These are phyloP conservation scores for Cydia pomonella DNA, from an alignment of 1,140 invertebrate genomes.

Conservation along the genomic window DNA sequence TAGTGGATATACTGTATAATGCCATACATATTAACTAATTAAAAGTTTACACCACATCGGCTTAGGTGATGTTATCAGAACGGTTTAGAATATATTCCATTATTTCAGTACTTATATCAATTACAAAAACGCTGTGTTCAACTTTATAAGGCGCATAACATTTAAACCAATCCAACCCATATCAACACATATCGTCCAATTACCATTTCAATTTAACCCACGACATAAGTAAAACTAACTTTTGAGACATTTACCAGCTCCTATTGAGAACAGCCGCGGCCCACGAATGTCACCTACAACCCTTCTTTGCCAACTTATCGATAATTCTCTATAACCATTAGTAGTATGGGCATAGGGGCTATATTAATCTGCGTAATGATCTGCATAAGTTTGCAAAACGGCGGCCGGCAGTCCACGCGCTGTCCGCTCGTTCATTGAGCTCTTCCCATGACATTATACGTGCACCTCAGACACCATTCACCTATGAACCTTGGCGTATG, in stretches of 20 bases:
- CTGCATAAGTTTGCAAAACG: conserved; percentile 53
- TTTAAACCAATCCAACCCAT: background rate
- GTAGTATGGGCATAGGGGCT: conserved; percentile 29
- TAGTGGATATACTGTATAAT: too few species aligned
- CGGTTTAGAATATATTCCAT: too few species aligned
- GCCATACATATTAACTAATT: too few species aligned
- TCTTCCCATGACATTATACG: conserved; percentile 80
- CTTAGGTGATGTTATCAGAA: too few species aligned
- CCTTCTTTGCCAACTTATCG: conserved; percentile 22
- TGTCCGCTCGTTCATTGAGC: conserved; percentile 77
- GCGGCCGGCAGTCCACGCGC: conserved; percentile 71
- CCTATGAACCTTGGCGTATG: conserved; percentile 45
- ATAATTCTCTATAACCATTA: background rate
- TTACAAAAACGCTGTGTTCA: too few species aligned
- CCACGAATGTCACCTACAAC: conserved; percentile 42
- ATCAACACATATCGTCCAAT: background rate
- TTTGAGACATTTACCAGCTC: conserved; percentile 22
- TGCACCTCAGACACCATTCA: conserved; percentile 49
- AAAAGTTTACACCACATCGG: too few species aligned
- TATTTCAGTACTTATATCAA: too few species aligned
- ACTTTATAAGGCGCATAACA: conserved; percentile 23
- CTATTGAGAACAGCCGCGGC: conserved; percentile 16
- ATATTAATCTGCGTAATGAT: conserved; percentile 47
- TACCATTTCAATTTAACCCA: conserved; percentile 23
- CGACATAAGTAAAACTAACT: conserved; percentile 13